Percentiles rank a stretch among this genome's conserved stretches.
phyloP scores from a whole-genome alignment of 2,113 vertebrate species.

The Pseudorectes ferrugineus region DNA sequence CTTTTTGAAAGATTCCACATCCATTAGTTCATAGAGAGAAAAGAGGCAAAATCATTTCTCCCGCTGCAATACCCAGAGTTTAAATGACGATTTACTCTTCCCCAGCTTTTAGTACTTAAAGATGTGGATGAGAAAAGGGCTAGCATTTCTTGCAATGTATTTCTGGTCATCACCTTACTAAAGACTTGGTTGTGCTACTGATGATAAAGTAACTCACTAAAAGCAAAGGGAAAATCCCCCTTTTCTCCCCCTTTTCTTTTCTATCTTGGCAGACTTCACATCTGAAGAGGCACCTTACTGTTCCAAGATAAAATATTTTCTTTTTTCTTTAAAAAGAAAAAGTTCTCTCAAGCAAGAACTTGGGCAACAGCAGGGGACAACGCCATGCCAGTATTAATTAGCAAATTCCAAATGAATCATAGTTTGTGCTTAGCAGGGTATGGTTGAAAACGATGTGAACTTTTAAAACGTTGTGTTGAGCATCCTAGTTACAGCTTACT shows the following conservation, averaged over 20 bases:
- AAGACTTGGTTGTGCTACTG: not conserved
- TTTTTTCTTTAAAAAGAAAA: conserved; percentile 16
- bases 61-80: not conserved
- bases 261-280: not conserved
- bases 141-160: not conserved
- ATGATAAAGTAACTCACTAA: not conserved
- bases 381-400: conserved; percentile 55
- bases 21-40: conserved; percentile 28
- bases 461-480: conserved; percentile 8
- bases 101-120: not conserved
- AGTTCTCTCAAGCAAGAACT: conserved; percentile 39
- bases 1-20: conserved; percentile 46
- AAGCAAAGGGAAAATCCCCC: not conserved
- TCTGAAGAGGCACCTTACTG: conserved; percentile 35
- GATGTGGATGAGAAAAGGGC: not conserved
- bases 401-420: conserved; percentile 45
- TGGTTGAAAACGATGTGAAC: not conserved
- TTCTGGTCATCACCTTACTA: not conserved
- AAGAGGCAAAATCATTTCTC: conserved; percentile 6
- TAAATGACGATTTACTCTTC: not conserved
- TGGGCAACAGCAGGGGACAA: conserved; percentile 49
- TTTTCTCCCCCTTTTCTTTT: not conserved
- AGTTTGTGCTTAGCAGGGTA: conserved; percentile 24
- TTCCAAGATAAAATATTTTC: conserved; percentile 31
- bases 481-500: not conserved